Evolutionary conservation across 2,888 invertebrate species (phyloP).

Genomic region (Atrina japonica): DNA sequence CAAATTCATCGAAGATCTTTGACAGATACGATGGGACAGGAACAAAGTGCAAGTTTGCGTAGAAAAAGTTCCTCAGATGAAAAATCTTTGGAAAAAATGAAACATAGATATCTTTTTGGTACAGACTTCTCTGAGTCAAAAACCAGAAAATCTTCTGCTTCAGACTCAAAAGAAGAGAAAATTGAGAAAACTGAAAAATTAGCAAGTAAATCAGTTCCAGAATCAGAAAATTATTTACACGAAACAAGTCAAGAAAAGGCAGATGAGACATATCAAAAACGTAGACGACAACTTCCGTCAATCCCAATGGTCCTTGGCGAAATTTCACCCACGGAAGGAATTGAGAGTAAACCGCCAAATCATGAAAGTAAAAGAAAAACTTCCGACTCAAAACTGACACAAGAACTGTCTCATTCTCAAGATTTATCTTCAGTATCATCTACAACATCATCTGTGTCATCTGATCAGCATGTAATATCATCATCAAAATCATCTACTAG

Average conservation of each 20-base stretch:
- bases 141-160: constrained; percentile 1
- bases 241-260: constrained; percentile 8
- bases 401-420: not conserved
- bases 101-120: constrained; percentile 20
- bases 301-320: constrained; percentile 34
- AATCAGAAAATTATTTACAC: constrained; percentile 8
- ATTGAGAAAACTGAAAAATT: constrained; percentile 10
- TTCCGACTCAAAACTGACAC: no score
- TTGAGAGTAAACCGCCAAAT: no score
- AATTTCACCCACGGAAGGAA: not conserved
- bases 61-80: constrained; percentile 7
- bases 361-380: no score
- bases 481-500: no score
- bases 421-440: not conserved
- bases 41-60: constrained; percentile 1
- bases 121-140: constrained; percentile 18
- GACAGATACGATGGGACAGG: constrained; percentile 4
- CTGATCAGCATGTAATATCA: no score
- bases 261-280: constrained; percentile 11
- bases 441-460: not conserved
- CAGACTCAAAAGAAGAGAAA: constrained; percentile 5
- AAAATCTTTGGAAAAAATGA: constrained; percentile 19
- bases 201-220: not conserved
- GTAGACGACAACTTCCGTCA: constrained; percentile 35
- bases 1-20: constrained; percentile 5